Evolutionary conservation across 2,113 vertebrate genomes (phyloP).

Genomic region (Ciconia stormi): DNA sequence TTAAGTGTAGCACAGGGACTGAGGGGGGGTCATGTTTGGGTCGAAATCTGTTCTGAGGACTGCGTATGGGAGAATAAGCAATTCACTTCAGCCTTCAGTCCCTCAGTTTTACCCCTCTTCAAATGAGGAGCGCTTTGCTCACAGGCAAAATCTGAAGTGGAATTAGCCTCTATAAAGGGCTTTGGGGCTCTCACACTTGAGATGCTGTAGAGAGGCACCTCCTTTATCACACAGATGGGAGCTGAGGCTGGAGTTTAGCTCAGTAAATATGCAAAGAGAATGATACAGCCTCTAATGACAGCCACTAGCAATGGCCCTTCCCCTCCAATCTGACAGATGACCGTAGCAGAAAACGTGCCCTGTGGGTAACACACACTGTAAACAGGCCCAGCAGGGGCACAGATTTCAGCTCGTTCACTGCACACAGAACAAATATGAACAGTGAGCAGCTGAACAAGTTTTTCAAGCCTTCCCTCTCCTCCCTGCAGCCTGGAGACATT

Average conservation of each 20-base stretch:
- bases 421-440: not conserved
- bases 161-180: not conserved
- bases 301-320: not conserved
- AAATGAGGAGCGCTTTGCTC: not conserved
- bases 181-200: not conserved
- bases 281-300: not conserved
- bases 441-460: conserved; percentile 8
- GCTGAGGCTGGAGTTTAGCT: not conserved
- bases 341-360: not conserved
- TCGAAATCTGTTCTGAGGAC: not conserved
- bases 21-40: not conserved
- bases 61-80: not conserved
- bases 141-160: not conserved
- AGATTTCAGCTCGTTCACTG: not conserved
- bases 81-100: not conserved
- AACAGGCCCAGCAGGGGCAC: conserved; percentile 38
- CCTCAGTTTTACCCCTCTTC: not conserved
- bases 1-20: not conserved
- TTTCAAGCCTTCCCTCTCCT: conserved; percentile 11
- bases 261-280: not conserved
- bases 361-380: not conserved
- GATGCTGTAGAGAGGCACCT: not conserved
- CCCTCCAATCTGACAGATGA: conserved; percentile 14
- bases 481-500: not conserved
- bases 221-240: not conserved